Percentiles rank a stretch among this genome's conserved stretches.
These are phyloP conservation scores for Piaya cayana DNA, from an alignment of 2,113 vertebrate species.

Conservation along the genomic window DNA sequence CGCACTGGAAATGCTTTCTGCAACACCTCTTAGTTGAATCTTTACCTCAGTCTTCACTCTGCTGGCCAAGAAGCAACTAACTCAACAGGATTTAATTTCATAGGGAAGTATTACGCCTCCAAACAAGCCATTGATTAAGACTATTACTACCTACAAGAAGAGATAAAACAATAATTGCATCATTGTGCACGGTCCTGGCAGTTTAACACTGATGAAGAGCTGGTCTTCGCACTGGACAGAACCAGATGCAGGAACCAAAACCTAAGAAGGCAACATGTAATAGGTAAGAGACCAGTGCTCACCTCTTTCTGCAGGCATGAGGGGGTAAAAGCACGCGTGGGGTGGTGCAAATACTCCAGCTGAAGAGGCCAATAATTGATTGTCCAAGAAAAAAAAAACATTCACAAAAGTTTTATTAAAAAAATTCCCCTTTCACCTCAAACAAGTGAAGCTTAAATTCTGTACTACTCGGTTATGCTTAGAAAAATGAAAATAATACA, in stretches of 20 bases:
- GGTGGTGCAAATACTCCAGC: neutral
- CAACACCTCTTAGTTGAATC: neutral
- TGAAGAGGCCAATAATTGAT: slow-evolving; percentile 35
- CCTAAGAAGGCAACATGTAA: neutral
- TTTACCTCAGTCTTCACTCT: neutral
- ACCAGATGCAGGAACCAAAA: neutral
- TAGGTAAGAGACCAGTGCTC: neutral
- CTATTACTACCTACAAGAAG: neutral
- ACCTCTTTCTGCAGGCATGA: neutral
- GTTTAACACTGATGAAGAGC: neutral
- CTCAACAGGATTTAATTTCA: neutral
- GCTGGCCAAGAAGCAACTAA: neutral
- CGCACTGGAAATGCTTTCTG: neutral
- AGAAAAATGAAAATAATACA: slow-evolving; percentile 50
- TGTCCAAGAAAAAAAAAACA: slow-evolving; percentile 56
- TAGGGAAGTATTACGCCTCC: neutral
- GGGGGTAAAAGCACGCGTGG: neutral
- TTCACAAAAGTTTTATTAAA: slow-evolving; percentile 69
- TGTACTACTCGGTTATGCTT: slow-evolving; percentile 57
- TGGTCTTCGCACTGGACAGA: neutral
- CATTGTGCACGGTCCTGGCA: fast-evolving
- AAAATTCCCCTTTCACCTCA: slow-evolving; percentile 68
- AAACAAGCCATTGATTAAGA: neutral
- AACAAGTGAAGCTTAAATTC: slow-evolving; percentile 61
- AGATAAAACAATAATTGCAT: neutral